Evolutionary conservation across 2,113 vertebrate species (phyloP), one percentile per base, ranked within the genome.

Genomic region (Oryzias melastigma): DNA sequence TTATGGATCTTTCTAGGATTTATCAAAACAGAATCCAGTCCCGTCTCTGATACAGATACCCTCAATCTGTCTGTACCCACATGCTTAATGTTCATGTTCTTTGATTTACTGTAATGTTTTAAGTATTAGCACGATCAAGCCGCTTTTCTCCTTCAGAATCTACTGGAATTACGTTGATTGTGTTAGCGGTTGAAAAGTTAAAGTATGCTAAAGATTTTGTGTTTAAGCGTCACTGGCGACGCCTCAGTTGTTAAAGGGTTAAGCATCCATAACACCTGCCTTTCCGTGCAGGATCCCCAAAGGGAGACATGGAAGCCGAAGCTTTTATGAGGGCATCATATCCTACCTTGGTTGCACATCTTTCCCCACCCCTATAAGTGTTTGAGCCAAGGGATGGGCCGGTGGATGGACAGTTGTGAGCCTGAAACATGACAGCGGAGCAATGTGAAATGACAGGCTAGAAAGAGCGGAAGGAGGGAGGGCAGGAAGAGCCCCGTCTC

Each of bases 291-390:
- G 35, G 51, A 14, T 62, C 57, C 74, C 82, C 41, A 8, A 43
- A 57, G 74, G 77, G 46, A 65, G 10, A 24, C 61, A 57, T 44
- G 46, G 62, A 52, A 66, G 16, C 18, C 49, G 19, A 49, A n/a
- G 67, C 74, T 67, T 85, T 73, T 64, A 73, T 62, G 58, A 69
- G 62, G 51, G 47, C 42, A 54, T 78, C 65, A 81, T 83, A 59
- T 81, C 84, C 63, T 81, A 91, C 88, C 88, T 85, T 55, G 22
- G 59, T 68, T 49, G 52, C 65, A 66, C 12, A 4, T 76, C 58
- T 53, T 43, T 47, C 52, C 25, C 66, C 54, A 46, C 64, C 67
- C 44, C 64, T 19, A 25, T 71, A 72, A 73, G 63, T 25, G 17
- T 35, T 46, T 72, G 69, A 78, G 77, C 74, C 75, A 50, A 53